Percentiles rank a stretch among this genome's conserved stretches.
These are phyloP conservation scores for Sweltsa coloradensis DNA, from an alignment of 1,140 invertebrate genomes.

Conservation along the genomic window DNA sequence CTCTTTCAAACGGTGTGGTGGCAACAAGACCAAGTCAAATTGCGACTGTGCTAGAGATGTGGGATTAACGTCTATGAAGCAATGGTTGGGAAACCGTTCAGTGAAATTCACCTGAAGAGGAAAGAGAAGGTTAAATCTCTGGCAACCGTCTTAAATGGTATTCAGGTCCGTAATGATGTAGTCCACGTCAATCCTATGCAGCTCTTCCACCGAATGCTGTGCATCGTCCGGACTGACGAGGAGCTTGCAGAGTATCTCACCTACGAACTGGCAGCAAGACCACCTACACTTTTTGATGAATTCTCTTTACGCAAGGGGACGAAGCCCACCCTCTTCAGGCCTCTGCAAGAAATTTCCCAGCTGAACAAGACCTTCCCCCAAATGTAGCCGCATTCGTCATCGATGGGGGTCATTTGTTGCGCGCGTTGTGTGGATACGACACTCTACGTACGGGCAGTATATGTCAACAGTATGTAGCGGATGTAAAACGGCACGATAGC, in stretches of 20 bases:
- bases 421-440: not conserved
- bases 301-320: constrained; percentile 28
- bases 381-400: not conserved
- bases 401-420: not conserved
- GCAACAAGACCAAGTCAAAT: constrained; percentile 26
- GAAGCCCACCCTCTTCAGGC: constrained; percentile 25
- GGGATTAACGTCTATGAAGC: constrained; percentile 19
- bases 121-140: constrained; percentile 25
- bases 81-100: constrained; percentile 12
- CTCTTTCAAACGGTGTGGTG: constrained; percentile 27
- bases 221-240: constrained; percentile 23
- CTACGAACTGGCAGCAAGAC: constrained; percentile 29
- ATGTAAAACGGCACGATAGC: not conserved
- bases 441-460: not conserved
- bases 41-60: constrained; percentile 27
- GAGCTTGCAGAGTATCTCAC: constrained; percentile 25
- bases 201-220: constrained; percentile 28
- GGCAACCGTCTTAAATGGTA: constrained; percentile 20
- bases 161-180: constrained; percentile 25
- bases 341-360: constrained; percentile 19
- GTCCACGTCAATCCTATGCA: constrained; percentile 26
- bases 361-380: not conserved
- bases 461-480: not conserved
- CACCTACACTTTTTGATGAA: constrained; percentile 28
- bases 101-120: constrained; percentile 23